A percentile compares a stretch with the other conserved stretches of the same genome.
Evolutionary conservation across 2,113 vertebrate species (phyloP).

Genomic region (Dunckerocampus dactyliophorus): DNA sequence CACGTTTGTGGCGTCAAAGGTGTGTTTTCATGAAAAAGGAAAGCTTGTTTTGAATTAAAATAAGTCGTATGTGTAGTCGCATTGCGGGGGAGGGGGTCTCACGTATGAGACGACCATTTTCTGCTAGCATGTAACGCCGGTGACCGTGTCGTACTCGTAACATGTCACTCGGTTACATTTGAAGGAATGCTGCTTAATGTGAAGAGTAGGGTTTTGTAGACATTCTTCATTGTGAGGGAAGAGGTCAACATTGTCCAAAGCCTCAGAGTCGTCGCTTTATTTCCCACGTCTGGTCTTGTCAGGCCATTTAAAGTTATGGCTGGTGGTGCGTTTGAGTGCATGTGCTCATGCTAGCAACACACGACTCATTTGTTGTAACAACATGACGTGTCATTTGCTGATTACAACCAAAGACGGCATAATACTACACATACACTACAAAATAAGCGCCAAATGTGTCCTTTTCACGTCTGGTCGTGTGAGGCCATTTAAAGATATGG

Average conservation of each 20-base stretch:
- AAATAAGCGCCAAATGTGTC: too few relatives aligned
- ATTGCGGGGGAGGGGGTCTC: slow-evolving; percentile 60
- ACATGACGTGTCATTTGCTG: too few relatives aligned
- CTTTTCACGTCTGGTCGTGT: too few relatives aligned
- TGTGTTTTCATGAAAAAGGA: slow-evolving; percentile 17
- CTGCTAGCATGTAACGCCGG: slow-evolving; percentile 51
- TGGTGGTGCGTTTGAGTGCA: background rate
- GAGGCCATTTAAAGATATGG: too few relatives aligned
- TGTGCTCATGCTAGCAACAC: background rate
- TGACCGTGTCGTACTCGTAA: slow-evolving; percentile 10
- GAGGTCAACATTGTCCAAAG: background rate
- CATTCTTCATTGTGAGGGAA: too few relatives aligned
- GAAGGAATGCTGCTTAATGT: background rate
- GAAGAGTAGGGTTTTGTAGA: background rate
- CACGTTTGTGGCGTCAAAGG: background rate
- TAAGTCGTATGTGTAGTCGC: slow-evolving; percentile 58
- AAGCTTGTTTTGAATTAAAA: too few relatives aligned
- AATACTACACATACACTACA: too few relatives aligned
- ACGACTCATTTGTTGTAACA: too few relatives aligned
- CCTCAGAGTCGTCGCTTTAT: background rate
- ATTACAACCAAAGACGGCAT: too few relatives aligned
- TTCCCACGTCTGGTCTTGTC: background rate
- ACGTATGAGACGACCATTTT: slow-evolving; percentile 73
- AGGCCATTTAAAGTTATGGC: slow-evolving; percentile 28
- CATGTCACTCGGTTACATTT: background rate